Conservation (phyloP, 2,113 vertebrate species). For the Myotis lucifugus region DNA sequence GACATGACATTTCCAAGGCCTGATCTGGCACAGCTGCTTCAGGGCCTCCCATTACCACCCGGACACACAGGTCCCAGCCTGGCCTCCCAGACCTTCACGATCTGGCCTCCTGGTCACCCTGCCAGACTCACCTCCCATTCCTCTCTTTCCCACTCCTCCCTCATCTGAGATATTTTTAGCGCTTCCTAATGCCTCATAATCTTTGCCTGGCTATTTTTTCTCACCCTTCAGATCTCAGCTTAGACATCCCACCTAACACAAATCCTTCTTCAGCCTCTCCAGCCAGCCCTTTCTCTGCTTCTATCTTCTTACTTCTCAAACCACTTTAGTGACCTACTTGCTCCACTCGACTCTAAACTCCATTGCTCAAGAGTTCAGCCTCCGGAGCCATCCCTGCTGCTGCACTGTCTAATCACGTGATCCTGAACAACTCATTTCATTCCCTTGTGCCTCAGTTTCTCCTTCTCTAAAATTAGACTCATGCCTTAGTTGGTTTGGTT, state of each 20-base stretch:
- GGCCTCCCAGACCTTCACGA: background rate
- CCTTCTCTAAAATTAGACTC: background rate
- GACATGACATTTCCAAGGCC: background rate
- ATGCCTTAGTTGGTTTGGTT: too few species aligned
- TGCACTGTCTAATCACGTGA: background rate
- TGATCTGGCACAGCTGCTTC: background rate
- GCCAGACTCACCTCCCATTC: background rate
- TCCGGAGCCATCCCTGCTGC: background rate
- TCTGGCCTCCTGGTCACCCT: background rate
- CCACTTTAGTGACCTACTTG: background rate
- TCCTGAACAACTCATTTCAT: background rate
- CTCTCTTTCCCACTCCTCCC: background rate
- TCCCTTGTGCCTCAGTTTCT: background rate
- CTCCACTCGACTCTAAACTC: background rate
- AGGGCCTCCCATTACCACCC: too few species aligned
- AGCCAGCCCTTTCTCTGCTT: background rate
- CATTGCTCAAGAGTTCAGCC: background rate
- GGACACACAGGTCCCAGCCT: background rate
- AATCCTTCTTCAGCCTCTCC: background rate
- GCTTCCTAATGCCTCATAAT: background rate
- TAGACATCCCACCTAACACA: background rate
- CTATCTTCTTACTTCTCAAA: background rate
- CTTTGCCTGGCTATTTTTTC: background rate
- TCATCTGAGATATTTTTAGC: background rate
- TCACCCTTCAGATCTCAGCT: background rate